Evolutionary conservation across 1,140 invertebrate genomes (phyloP).

Genomic region (Euura lappo): DNA sequence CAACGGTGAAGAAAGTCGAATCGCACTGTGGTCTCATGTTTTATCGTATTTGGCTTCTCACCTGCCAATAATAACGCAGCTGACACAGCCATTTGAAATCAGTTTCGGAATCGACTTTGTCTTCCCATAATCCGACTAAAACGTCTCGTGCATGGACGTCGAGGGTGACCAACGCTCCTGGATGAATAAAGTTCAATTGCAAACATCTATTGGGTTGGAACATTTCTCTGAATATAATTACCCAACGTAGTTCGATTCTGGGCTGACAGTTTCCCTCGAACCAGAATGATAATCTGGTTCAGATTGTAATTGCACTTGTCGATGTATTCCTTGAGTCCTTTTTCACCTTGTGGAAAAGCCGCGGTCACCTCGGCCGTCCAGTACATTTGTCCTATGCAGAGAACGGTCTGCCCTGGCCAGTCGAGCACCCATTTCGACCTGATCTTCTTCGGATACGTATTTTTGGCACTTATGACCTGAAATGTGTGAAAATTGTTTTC

Average conservation of each 20-base stretch:
- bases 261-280: conserved; percentile 82
- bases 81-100: conserved; percentile 94
- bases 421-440: conserved; percentile 83
- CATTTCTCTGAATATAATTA: conserved; percentile 47
- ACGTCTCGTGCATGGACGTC: conserved; percentile 94
- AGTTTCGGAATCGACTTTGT: conserved; percentile 71
- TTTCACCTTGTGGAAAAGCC: conserved; percentile 66
- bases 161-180: conserved; percentile 86
- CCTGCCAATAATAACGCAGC: conserved; percentile 94
- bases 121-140: conserved; percentile 72
- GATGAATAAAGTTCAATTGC: conserved; percentile 22
- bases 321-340: conserved; percentile 64
- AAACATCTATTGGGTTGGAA: not conserved
- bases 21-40: no score
- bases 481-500: conserved; percentile 14
- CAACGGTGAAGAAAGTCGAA: conserved; percentile 17
- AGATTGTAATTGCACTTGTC: conserved; percentile 71
- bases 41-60: conserved; percentile 50
- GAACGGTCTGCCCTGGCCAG: conserved; percentile 89
- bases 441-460: conserved; percentile 70
- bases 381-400: conserved; percentile 86
- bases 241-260: conserved; percentile 91
- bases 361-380: conserved; percentile 89
- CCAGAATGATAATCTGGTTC: conserved; percentile 86
- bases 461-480: conserved; percentile 62